Conservation (phyloP, 2,113 vertebrate genomes). For the Anhinga anhinga region DNA sequence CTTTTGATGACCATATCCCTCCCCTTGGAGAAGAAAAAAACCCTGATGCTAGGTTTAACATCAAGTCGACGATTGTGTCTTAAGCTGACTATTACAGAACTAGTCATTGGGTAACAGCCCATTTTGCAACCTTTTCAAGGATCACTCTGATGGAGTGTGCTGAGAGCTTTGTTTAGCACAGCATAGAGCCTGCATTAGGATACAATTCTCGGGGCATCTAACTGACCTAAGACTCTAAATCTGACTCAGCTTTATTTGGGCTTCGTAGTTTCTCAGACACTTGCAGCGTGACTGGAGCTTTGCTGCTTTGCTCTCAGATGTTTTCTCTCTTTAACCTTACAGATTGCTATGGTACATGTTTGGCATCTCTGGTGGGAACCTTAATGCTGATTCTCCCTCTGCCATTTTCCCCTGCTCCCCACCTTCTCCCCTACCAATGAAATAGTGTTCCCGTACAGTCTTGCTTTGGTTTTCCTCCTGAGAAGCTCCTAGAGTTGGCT, state of each 20-base stretch:
- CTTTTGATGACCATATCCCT: background rate
- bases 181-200: background rate
- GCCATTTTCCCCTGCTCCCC: background rate
- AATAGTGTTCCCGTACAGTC: background rate
- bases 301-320: background rate
- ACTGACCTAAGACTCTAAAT: background rate
- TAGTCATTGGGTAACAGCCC: background rate
- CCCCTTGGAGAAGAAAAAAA: background rate
- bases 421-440: background rate
- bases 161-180: background rate
- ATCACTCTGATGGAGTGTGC: background rate
- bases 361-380: background rate
- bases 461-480: background rate
- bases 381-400: background rate
- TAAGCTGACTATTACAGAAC: background rate
- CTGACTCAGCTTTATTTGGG: background rate
- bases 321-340: background rate
- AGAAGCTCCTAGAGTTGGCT: background rate
- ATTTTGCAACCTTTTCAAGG: background rate
- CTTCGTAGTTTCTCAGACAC: background rate
- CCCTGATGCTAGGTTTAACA: background rate
- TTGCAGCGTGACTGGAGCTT: background rate
- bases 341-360: fast-evolving
- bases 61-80: background rate
- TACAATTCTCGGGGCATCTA: background rate